Evolutionary conservation across 1,140 invertebrate species (phyloP).

Genomic region (Coptotermes formosanus): DNA sequence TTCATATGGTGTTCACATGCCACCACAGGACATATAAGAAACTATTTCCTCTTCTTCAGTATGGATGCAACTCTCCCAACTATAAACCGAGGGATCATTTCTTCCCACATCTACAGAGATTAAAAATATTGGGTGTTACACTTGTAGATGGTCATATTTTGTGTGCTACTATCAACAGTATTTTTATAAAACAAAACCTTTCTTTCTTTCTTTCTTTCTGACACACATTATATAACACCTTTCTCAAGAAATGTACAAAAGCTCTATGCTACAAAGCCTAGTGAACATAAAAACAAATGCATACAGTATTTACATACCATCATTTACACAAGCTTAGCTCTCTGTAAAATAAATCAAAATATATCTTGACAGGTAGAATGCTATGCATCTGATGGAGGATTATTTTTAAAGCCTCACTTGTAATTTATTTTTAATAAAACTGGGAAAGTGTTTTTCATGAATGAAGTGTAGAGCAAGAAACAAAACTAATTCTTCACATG

Average conservation of each 20-base stretch:
- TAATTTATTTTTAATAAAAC: too few relatives aligned
- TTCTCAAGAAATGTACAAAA: background rate
- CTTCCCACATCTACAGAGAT: background rate
- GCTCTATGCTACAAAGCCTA: conserved; percentile 8
- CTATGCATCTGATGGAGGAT: background rate
- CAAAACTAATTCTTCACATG: too few relatives aligned
- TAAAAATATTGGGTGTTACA: background rate
- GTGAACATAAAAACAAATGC: conserved; percentile 13
- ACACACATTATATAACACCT: background rate
- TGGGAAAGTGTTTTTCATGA: background rate
- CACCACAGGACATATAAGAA: background rate
- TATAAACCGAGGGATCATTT: background rate
- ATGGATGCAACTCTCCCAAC: background rate
- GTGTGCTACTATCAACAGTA: background rate
- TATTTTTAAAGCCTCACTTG: too few relatives aligned
- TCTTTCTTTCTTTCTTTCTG: background rate
- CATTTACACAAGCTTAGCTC: background rate
- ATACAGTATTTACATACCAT: conserved; percentile 10
- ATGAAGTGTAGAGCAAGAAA: background rate
- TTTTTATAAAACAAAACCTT: background rate
- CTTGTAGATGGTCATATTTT: background rate
- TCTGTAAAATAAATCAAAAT: background rate
- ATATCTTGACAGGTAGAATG: background rate
- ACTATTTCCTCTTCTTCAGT: background rate
- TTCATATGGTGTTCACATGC: background rate